Evolutionary conservation across 2,888 invertebrate species (phyloP).

Genomic region (Gnatocerus cornutus): DNA sequence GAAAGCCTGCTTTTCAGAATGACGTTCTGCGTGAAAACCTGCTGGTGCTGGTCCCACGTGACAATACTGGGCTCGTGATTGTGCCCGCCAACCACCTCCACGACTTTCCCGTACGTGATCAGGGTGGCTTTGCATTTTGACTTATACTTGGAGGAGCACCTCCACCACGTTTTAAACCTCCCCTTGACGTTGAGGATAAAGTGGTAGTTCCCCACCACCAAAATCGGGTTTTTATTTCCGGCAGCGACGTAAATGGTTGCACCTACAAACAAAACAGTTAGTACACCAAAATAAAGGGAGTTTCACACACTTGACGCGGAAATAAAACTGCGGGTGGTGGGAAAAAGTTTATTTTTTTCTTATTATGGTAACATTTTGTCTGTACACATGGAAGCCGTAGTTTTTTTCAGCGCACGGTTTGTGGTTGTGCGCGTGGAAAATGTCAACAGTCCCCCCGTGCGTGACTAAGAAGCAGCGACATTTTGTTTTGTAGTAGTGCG

Average conservation of each 20-base stretch:
- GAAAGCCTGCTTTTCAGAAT: background rate
- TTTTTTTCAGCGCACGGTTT: conserved; percentile 46
- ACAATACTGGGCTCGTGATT: conserved; percentile 29
- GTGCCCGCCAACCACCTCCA: conserved; percentile 9
- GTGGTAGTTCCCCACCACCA: conserved; percentile 56
- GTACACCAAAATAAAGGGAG: background rate
- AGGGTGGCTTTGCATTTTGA: conserved; percentile 59
- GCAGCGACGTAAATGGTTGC: conserved; percentile 24
- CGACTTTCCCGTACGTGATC: conserved; percentile 52
- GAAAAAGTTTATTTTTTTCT: background rate
- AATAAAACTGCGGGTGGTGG: no score
- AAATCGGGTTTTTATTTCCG: conserved; percentile 58
- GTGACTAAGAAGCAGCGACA: conserved; percentile 54
- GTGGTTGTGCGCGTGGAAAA: conserved; percentile 57
- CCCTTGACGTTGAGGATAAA: conserved; percentile 56
- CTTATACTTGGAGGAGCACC: conserved; percentile 58
- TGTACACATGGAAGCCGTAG: conserved; percentile 42
- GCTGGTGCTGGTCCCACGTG: conserved; percentile 2
- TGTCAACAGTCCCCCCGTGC: conserved; percentile 27
- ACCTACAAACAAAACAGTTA: conserved; percentile 1
- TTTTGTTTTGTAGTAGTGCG: conserved; percentile 55
- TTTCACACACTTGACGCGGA: background rate
- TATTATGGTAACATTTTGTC: conserved; percentile 51
- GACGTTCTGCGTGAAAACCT: background rate
- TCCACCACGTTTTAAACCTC: conserved; percentile 60